phyloP scores from a whole-genome alignment of 2,113 vertebrate species.

The Heterotilapia buettikoferi region DNA sequence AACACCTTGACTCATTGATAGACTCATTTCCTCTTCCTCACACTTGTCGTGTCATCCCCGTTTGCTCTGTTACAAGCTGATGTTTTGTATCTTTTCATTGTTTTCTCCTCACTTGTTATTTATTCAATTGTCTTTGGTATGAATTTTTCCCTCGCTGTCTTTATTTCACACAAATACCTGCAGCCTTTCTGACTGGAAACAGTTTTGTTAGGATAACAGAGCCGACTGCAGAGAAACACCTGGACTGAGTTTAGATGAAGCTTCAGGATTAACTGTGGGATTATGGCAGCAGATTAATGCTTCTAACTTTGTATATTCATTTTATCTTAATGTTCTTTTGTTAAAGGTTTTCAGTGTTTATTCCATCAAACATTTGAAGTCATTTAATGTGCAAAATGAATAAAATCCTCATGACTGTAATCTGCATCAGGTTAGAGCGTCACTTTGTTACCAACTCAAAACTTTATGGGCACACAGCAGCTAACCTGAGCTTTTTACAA shows the following conservation, averaged over 20 bases:
- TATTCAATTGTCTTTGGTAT: background rate
- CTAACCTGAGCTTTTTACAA: background rate
- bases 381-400: constrained; percentile 16
- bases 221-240: background rate
- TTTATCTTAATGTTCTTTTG: background rate
- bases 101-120: background rate
- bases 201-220: background rate
- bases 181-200: background rate
- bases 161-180: background rate
- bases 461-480: background rate
- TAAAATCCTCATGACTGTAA: background rate
- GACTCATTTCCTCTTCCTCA: background rate
- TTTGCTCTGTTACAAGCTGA: constrained; percentile 26
- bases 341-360: background rate
- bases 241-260: background rate
- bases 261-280: background rate
- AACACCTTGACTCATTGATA: background rate
- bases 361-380: background rate
- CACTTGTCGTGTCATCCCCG: background rate
- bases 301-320: background rate
- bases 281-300: background rate
- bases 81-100: background rate
- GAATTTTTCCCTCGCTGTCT: background rate
- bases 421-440: background rate
- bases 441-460: rapidly evolving